Conservation (phyloP, 2,888 invertebrate genomes). For the Eilema sororculum region DNA sequence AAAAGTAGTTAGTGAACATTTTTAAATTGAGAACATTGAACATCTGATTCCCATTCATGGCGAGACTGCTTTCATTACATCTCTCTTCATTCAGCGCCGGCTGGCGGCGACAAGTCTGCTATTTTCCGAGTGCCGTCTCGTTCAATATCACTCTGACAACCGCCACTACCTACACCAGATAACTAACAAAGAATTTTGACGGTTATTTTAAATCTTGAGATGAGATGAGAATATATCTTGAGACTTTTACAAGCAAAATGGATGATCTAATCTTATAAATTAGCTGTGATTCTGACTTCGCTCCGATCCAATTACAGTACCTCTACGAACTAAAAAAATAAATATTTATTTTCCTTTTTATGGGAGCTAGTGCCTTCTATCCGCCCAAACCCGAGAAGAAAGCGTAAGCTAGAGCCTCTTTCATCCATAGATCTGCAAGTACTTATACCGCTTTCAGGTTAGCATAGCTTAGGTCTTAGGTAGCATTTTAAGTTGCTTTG, state of each 20-base stretch:
- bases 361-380: too few species aligned
- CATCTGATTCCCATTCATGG: conserved; percentile 44
- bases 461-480: not conserved
- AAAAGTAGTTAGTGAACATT: not conserved
- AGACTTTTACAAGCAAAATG: not conserved
- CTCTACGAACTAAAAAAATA: too few species aligned
- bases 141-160: conserved; percentile 37
- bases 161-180: conserved; percentile 23
- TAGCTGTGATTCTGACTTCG: too few species aligned
- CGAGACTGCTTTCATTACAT: conserved; percentile 40
- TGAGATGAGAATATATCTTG: not conserved
- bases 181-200: conserved; percentile 26
- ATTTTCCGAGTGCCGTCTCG: conserved; percentile 39
- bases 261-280: not conserved
- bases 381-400: too few species aligned
- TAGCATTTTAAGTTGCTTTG: too few species aligned
- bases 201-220: not conserved
- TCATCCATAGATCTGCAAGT: not conserved
- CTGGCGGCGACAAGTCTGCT: conserved; percentile 60
- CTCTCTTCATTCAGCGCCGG: conserved; percentile 45
- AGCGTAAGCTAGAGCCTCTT: not conserved
- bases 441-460: not conserved
- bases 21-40: conserved; percentile 19
- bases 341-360: too few species aligned
- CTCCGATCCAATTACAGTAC: too few species aligned